These are phyloP conservation scores for Strix occidentalis DNA, from an alignment of 2,797 vertebrate species.

Conservation along the genomic window DNA sequence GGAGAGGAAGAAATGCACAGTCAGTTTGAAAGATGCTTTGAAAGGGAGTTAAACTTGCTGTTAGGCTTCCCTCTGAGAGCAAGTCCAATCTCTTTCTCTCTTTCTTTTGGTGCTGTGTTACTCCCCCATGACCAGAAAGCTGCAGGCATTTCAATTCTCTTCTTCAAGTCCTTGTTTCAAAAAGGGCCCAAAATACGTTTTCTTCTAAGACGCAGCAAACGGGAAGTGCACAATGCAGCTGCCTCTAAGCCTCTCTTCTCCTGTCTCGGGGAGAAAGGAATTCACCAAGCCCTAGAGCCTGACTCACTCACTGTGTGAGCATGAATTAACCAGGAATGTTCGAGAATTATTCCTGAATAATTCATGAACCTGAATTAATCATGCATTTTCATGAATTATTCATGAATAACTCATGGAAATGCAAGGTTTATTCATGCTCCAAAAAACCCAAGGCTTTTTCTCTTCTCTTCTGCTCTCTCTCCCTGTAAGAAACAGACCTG, in stretches of 20 bases:
- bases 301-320: conserved; percentile 54
- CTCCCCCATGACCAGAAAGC: background rate
- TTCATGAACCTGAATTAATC: conserved; percentile 67
- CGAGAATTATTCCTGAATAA: conserved; percentile 70
- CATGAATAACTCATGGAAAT: conserved; percentile 69
- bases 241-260: background rate
- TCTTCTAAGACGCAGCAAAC: background rate
- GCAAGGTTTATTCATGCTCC: conserved; percentile 67
- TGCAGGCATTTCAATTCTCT: background rate
- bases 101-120: background rate
- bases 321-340: conserved; percentile 75
- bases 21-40: background rate
- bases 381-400: conserved; percentile 70
- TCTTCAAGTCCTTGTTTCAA: background rate
- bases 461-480: background rate
- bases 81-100: background rate
- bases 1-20: background rate
- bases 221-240: background rate
- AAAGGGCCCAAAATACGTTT: conserved; percentile 17
- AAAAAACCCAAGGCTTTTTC: conserved; percentile 47
- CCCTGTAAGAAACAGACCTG: conserved; percentile 46
- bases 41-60: background rate
- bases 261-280: conserved; percentile 28
- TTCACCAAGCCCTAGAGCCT: conserved; percentile 55
- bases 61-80: background rate